Evolutionary conservation across 2,888 invertebrate species (phyloP).

Genomic region (Rotaria macrura): DNA sequence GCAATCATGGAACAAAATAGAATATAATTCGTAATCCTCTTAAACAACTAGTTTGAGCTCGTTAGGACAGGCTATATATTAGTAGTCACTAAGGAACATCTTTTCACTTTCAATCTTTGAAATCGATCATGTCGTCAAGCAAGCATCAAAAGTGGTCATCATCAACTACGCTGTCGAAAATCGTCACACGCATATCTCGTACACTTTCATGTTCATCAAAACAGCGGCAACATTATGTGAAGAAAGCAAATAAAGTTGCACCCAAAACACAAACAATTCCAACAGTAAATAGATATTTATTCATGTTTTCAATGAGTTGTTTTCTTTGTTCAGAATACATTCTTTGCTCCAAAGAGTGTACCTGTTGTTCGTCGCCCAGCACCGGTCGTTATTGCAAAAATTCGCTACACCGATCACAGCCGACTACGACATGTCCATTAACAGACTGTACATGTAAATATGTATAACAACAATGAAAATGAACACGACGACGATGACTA

Average conservation of each 20-base stretch:
- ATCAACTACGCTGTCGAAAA: background rate
- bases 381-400: background rate
- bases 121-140: background rate
- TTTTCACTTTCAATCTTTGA: too few species aligned
- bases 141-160: background rate
- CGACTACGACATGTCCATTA: background rate
- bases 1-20: too few species aligned
- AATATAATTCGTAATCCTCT: background rate
- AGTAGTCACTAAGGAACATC: too few species aligned
- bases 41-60: background rate
- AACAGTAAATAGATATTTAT: background rate
- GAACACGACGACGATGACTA: background rate
- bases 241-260: background rate
- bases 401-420: background rate
- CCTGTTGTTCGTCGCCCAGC: background rate
- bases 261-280: background rate
- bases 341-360: background rate
- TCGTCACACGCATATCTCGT: background rate
- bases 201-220: background rate
- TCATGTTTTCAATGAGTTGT: background rate
- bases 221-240: background rate
- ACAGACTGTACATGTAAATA: background rate
- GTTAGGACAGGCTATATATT: background rate
- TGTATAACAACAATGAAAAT: background rate
- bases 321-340: background rate